Conservation (phyloP, 2,113 vertebrate genomes). For the Crotalus tigris region DNA sequence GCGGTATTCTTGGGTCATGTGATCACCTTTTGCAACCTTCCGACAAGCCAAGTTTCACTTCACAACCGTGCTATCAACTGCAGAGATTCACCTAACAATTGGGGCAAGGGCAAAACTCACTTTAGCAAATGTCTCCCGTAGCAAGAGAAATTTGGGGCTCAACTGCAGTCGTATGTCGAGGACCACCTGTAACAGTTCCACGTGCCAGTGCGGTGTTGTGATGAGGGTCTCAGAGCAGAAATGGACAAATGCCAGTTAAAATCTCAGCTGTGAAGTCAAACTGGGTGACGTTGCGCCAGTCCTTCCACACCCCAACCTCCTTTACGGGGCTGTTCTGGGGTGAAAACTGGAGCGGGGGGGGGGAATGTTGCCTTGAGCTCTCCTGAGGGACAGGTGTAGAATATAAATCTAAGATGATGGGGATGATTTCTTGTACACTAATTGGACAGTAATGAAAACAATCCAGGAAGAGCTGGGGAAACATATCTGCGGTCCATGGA, state of each 20-base stretch:
- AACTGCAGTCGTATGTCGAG: fast-evolving
- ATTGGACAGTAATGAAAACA: not conserved
- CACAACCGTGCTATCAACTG: not conserved
- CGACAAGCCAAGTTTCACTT: not conserved
- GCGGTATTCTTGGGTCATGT: not conserved
- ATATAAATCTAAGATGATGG: not conserved
- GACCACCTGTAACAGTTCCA: not conserved
- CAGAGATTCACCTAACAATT: too few species aligned
- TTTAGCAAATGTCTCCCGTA: not conserved
- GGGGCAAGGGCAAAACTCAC: not conserved
- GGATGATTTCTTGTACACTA: not conserved
- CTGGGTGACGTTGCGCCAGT: too few species aligned
- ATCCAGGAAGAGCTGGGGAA: not conserved
- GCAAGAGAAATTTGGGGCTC: not conserved
- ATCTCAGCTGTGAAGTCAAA: not conserved
- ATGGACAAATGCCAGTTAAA: not conserved
- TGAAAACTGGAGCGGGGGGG: fast-evolving
- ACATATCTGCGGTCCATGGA: not conserved
- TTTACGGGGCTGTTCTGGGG: not conserved
- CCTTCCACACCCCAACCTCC: not conserved
- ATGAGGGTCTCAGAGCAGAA: too few species aligned
- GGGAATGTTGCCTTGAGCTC: not conserved
- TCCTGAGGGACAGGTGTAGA: not conserved
- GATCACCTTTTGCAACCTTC: not conserved
- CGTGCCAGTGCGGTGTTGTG: not conserved